A percentile compares a stretch with the other conserved stretches of the same genome.
Evolutionary conservation across 1,140 invertebrate species (phyloP).

Genomic region (Meloidogyne hapla): DNA sequence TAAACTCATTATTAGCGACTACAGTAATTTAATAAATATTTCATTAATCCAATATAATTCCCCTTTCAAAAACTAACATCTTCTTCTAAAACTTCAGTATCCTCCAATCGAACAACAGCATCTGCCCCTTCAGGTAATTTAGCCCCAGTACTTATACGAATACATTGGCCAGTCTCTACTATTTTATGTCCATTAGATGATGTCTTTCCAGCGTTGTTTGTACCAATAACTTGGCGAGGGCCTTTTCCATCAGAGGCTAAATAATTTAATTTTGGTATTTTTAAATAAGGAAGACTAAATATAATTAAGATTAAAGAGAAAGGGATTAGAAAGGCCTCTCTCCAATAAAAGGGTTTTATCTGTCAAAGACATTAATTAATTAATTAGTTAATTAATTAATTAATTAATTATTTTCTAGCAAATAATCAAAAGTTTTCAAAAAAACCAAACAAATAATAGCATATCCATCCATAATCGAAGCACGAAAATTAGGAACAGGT

Average conservation of each 20-base stretch:
- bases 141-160: constrained; percentile 51
- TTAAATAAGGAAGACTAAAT: too few species aligned
- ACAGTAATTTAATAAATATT: too few species aligned
- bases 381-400: too few species aligned
- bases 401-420: too few species aligned
- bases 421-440: too few species aligned
- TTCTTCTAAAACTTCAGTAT: constrained; percentile 45
- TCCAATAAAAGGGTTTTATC: too few species aligned
- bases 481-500: constrained; percentile 30
- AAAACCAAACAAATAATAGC: constrained; percentile 48
- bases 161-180: constrained; percentile 35
- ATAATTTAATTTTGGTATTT: constrained; percentile 23
- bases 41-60: too few species aligned
- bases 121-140: constrained; percentile 47
- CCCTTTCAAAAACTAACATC: constrained; percentile 28
- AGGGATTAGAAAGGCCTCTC: too few species aligned
- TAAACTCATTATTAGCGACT: too few species aligned
- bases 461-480: constrained; percentile 55
- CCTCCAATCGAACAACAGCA: constrained; percentile 51
- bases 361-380: too few species aligned
- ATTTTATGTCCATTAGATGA: constrained; percentile 5
- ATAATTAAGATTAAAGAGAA: too few species aligned
- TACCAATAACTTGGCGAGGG: constrained; percentile 33
- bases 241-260: constrained; percentile 42
- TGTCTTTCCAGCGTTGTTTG: constrained; percentile 29